Evolutionary conservation across 2,888 invertebrate species (phyloP).

Genomic region (Eristalis tenax): DNA sequence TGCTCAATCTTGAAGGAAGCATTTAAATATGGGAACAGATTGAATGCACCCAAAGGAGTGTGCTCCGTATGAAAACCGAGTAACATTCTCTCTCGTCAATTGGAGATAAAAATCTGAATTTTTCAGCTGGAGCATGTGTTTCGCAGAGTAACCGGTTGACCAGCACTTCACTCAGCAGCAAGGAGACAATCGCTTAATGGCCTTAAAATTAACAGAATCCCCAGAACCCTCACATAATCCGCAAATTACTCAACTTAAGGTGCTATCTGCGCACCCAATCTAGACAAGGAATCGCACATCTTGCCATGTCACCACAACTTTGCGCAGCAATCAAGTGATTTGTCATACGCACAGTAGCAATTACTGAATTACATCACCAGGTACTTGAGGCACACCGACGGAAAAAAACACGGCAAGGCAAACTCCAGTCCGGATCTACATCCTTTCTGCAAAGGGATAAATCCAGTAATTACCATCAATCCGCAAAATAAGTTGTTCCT

Average conservation of each 20-base stretch:
- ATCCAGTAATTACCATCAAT: slow-evolving; percentile 50
- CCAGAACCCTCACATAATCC: slow-evolving; percentile 23
- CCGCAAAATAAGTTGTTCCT: slow-evolving; percentile 52
- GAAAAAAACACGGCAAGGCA: neutral
- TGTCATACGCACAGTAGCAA: slow-evolving; percentile 56
- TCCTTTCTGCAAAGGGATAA: slow-evolving; percentile 56
- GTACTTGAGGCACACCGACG: slow-evolving; percentile 52
- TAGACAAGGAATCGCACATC: slow-evolving; percentile 5
- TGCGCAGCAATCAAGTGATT: slow-evolving; percentile 67
- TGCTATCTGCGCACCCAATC: slow-evolving; percentile 38
- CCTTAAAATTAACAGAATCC: slow-evolving; percentile 14
- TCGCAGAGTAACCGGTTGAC: neutral
- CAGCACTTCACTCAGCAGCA: slow-evolving; percentile 1
- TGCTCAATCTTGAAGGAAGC: no score
- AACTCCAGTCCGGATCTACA: slow-evolving; percentile 6
- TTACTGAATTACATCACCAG: slow-evolving; percentile 58
- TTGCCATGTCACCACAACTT: slow-evolving; percentile 20
- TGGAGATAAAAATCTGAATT: neutral
- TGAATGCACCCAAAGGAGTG: no score
- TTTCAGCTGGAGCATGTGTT: slow-evolving; percentile 23
- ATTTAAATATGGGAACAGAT: no score
- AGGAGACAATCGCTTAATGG: slow-evolving; percentile 56
- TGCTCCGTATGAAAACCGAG: no score
- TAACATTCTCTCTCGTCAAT: neutral
- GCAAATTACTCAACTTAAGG: slow-evolving; percentile 43